Percentiles rank a stretch among this genome's conserved stretches.
These are phyloP conservation scores for Drosophila picticornis DNA, from an alignment of 2,888 invertebrate genomes.

Conservation along the genomic window DNA sequence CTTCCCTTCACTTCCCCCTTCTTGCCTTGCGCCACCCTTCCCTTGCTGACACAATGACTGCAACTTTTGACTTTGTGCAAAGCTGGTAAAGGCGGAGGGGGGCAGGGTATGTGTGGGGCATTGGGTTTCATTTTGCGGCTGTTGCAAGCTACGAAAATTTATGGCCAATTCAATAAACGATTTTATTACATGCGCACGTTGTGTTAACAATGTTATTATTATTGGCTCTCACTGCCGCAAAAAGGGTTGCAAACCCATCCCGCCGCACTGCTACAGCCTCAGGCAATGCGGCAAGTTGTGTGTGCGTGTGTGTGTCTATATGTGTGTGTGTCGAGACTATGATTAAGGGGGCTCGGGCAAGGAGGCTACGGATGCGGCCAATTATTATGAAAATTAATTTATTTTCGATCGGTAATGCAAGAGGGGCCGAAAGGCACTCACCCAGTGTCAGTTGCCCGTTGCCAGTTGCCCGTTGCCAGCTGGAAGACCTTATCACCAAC, in stretches of 20 bases:
- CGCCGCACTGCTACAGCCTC: conserved; percentile 15
- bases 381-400: conserved; percentile 78
- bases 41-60: conserved; percentile 51
- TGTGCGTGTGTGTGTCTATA: neutral
- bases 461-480: neutral
- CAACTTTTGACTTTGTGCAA: conserved; percentile 75
- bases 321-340: neutral
- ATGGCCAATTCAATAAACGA: conserved; percentile 83
- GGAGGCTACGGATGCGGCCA: conserved; percentile 37
- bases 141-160: conserved; percentile 76
- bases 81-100: neutral
- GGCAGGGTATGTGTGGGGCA: neutral
- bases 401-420: conserved; percentile 73
- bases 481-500: conserved; percentile 60
- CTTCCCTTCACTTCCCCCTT: neutral
- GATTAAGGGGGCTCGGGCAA: neutral
- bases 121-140: conserved; percentile 57
- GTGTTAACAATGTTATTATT: conserved; percentile 82
- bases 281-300: conserved; percentile 65
- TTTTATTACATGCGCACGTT: conserved; percentile 82
- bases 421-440: conserved; percentile 13
- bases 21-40: neutral
- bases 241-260: conserved; percentile 40
- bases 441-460: conserved; percentile 20
- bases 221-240: conserved; percentile 63